Base-by-base conservation (phyloP, 2,797 vertebrate species). In the Sylvia borin region DNA sequence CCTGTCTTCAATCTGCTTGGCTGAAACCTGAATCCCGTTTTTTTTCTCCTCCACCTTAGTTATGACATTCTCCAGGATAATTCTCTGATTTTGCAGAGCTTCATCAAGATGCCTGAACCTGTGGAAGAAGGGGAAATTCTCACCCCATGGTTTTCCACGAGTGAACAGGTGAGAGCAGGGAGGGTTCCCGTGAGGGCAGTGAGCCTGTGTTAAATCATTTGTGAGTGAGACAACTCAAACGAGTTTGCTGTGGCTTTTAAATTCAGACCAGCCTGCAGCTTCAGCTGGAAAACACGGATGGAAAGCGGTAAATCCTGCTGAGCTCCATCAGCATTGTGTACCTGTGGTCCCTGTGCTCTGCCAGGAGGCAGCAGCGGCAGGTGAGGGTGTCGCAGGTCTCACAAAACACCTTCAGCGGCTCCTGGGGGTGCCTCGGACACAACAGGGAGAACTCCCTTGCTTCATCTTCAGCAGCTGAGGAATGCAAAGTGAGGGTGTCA, bases 291-390 rank as follows among this genome's bases (percentile, higher is more conserved):
- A 72, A 48, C 4, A 8, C 24, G 53, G 47, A 5, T 5, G 2
- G 13, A 8, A 5, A 36, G 25, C 8, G 8, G 40, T 12, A 25
- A 32, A n/a, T 12, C 2, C 38, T 13, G 26, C 19, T 24, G 17
- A 45, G 11, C 25, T 57, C 10, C 12, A 8, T 4, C 5, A 60
- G 38, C 38, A 78, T 9, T 7, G 26, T 4, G 31, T 94, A 98
- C 98, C 98, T 98, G 97, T 98, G 98, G 7, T 98, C 98, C 74
- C 98, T 98, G 92, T 98, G 98, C 24, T 98, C 97, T n/a, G 95
- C 71, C 94, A 98, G 95, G 31, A 98, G 97, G 94, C 98, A 98
- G 92, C 96, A 97, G 55, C 31, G 80, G 95, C 98, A 98, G 0
- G 92, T 97, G 17, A 98, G 98, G 32, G 96, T 96, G 38, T 98